Evolutionary conservation across 2,797 vertebrate species (phyloP).

Genomic region (Tragopan temminckii): DNA sequence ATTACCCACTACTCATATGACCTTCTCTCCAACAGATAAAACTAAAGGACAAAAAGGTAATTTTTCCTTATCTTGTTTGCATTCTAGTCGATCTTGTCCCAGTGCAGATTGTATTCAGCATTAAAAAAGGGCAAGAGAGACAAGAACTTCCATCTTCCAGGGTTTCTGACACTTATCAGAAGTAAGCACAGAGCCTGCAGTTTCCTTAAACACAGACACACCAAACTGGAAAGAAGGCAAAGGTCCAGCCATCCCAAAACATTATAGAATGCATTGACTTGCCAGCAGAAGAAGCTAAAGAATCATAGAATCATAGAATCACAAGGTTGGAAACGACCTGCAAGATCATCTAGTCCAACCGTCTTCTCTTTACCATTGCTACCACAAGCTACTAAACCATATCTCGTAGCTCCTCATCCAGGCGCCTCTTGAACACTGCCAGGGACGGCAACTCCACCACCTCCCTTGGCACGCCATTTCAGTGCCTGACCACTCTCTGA

Average conservation of each 20-base stretch:
- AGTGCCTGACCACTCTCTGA: too few species aligned
- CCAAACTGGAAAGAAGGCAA: rapidly evolving
- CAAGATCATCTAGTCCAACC: too few species aligned
- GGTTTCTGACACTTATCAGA: neutral
- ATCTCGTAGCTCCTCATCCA: too few species aligned
- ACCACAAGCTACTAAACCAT: too few species aligned
- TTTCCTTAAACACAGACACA: neutral
- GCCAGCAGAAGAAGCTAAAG: neutral
- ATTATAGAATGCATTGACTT: rapidly evolving
- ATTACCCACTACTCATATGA: neutral
- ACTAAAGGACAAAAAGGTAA: conserved; percentile 56
- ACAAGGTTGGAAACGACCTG: too few species aligned
- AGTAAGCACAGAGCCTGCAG: rapidly evolving
- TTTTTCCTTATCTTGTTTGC: conserved; percentile 55
- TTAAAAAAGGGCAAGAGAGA: neutral
- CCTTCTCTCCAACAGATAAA: conserved; percentile 21
- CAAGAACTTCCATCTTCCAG: neutral
- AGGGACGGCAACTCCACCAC: too few species aligned
- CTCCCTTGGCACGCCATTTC: too few species aligned
- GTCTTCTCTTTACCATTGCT: too few species aligned
- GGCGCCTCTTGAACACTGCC: too few species aligned
- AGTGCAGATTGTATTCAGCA: neutral
- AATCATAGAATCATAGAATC: too few species aligned
- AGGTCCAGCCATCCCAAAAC: too few species aligned
- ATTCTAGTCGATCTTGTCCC: conserved; percentile 42